Conservation (phyloP, 2,888 invertebrate species). For the Emmelina monodactyla region DNA sequence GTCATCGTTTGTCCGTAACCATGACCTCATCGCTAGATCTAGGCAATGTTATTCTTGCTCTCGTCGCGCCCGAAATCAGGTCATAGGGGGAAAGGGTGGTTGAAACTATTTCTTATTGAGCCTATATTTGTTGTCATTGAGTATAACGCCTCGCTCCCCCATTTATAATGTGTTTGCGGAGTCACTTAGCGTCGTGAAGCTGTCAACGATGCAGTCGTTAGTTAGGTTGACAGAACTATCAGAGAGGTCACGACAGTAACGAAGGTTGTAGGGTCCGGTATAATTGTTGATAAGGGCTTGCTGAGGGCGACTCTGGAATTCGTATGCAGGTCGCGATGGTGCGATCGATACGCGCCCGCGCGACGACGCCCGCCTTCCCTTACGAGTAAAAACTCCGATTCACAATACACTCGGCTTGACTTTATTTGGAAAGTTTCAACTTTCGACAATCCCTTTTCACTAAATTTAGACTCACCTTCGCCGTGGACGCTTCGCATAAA, state of each 20-base stretch:
- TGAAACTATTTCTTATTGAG: too few relatives aligned
- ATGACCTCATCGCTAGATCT: conserved; percentile 33
- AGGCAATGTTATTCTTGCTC: conserved; percentile 25
- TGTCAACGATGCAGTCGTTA: too few relatives aligned
- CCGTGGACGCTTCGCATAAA: too few relatives aligned
- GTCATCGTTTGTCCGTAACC: conserved; percentile 13
- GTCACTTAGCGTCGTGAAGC: too few relatives aligned
- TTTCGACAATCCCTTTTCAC: background rate
- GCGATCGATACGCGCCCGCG: conserved; percentile 65
- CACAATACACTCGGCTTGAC: conserved; percentile 33
- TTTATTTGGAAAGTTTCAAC: conserved; percentile 18
- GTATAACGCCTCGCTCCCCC: too few relatives aligned
- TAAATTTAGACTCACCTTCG: background rate
- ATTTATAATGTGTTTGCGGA: too few relatives aligned
- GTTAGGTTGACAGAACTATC: conserved; percentile 35
- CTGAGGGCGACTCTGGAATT: conserved; percentile 54
- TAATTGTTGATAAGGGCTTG: conserved; percentile 47
- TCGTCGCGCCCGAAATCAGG: background rate
- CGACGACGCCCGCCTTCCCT: conserved; percentile 35
- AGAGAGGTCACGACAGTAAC: conserved; percentile 41
- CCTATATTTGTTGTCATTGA: too few relatives aligned
- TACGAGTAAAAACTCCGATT: conserved; percentile 36
- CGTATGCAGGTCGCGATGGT: conserved; percentile 58
- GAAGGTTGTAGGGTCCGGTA: conserved; percentile 40
- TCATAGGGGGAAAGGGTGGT: background rate